These are phyloP conservation scores for Rhincodon typus DNA, from an alignment of 2,797 vertebrate species.

Conservation along the genomic window DNA sequence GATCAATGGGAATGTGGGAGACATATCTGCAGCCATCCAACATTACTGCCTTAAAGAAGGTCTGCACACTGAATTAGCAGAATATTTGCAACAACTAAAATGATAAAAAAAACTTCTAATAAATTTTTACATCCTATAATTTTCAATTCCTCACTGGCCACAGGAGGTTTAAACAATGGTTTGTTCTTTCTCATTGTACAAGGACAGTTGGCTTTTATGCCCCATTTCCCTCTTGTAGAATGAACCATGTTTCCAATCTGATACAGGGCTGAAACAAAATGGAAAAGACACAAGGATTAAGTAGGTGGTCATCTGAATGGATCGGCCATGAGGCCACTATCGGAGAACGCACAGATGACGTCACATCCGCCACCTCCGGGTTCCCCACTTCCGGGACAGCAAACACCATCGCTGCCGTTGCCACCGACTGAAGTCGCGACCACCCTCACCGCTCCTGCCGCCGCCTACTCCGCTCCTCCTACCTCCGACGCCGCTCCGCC, in stretches of 20 bases:
- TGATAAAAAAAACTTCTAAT: neutral
- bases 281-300: neutral
- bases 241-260: conserved; percentile 68
- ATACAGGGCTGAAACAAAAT: conserved; percentile 57
- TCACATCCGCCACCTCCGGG: too few relatives aligned
- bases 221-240: conserved; percentile 65
- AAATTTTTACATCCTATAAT: conserved; percentile 43
- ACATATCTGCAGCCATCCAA: neutral
- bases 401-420: too few relatives aligned
- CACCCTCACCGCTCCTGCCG: too few relatives aligned
- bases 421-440: too few relatives aligned
- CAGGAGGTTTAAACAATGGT: conserved; percentile 55
- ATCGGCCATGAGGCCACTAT: too few relatives aligned
- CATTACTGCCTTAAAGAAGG: neutral
- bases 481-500: too few relatives aligned
- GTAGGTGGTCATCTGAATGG: neutral
- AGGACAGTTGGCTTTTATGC: conserved; percentile 68
- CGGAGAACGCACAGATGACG: too few relatives aligned
- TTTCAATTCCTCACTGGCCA: conserved; percentile 62
- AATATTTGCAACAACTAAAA: neutral
- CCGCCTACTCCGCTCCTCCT: too few relatives aligned
- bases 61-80: neutral
- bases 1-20: neutral
- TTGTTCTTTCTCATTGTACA: conserved; percentile 64
- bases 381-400: too few relatives aligned